Evolutionary conservation across 1,140 invertebrate species (phyloP).

Genomic region (Steinernema khuongi): DNA sequence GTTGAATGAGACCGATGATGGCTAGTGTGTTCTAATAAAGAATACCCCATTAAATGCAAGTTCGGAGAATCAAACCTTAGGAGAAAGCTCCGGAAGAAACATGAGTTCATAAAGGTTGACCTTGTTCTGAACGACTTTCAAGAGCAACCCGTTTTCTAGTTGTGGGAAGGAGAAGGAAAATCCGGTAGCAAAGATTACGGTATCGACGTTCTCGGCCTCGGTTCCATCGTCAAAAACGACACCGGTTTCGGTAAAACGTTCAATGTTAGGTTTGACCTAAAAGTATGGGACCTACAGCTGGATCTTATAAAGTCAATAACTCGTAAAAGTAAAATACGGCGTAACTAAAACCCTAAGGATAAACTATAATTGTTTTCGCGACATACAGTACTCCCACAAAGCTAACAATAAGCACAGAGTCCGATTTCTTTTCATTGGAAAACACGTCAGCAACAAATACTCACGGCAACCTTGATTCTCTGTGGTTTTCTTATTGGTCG

Average conservation of each 20-base stretch:
- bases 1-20: constrained; percentile 62
- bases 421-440: not conserved
- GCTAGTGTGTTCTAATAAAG: constrained; percentile 39
- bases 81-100: constrained; percentile 59
- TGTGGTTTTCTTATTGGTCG: no score
- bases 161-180: constrained; percentile 56
- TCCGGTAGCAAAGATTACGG: constrained; percentile 54
- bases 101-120: constrained; percentile 61
- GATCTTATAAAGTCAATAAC: no score
- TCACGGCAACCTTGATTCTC: no score
- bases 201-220: constrained; percentile 37
- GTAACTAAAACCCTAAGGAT: no score
- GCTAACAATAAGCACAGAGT: not conserved
- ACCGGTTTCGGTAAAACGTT: constrained; percentile 52
- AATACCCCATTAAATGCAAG: constrained; percentile 6
- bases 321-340: no score
- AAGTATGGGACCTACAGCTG: no score
- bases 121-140: constrained; percentile 51
- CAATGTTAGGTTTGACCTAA: constrained; percentile 59
- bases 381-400: not conserved
- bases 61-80: constrained; percentile 53
- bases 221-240: constrained; percentile 59
- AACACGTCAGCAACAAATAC: no score
- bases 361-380: constrained; percentile 14
- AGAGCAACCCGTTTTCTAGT: constrained; percentile 41